Conservation (phyloP, 2,797 vertebrate species). For the Nannoperca obscura region DNA sequence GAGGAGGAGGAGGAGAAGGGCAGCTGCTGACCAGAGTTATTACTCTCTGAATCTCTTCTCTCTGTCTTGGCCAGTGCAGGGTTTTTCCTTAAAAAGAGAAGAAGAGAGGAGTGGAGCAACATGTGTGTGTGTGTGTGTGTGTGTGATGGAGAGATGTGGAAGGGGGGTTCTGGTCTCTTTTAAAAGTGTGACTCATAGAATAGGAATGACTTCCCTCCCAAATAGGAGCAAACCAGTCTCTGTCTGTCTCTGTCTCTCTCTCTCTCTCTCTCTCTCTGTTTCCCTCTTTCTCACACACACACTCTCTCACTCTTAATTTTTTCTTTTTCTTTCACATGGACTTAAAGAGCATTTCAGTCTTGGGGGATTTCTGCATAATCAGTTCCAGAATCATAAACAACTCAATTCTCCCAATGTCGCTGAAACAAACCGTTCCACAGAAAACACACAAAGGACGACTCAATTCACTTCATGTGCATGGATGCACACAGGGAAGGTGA, state of each 20-base stretch:
- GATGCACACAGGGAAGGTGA: background rate
- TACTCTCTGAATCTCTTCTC: slow-evolving; percentile 53
- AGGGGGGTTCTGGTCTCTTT: slow-evolving; percentile 74
- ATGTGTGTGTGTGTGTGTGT: slow-evolving; percentile 14
- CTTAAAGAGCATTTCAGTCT: slow-evolving; percentile 57
- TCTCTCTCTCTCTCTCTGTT: slow-evolving; percentile 6
- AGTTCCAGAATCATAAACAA: slow-evolving; percentile 66
- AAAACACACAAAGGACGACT: slow-evolving; percentile 4
- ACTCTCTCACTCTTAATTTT: slow-evolving; percentile 31
- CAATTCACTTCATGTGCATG: slow-evolving; percentile 14
- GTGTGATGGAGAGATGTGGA: slow-evolving; percentile 52
- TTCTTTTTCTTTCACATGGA: slow-evolving; percentile 67
- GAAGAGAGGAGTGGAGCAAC: slow-evolving; percentile 48
- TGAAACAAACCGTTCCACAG: slow-evolving; percentile 16
- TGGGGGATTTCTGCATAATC: slow-evolving; percentile 64
- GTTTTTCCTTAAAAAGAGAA: slow-evolving; percentile 83
- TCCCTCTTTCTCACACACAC: slow-evolving; percentile 27
- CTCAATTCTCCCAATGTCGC: slow-evolving; percentile 2
- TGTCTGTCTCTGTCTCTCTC: slow-evolving; percentile 18
- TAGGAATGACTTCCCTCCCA: slow-evolving; percentile 78
- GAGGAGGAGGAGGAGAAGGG: slow-evolving; percentile 20
- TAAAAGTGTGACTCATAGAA: slow-evolving; percentile 80
- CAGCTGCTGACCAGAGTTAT: slow-evolving; percentile 74
- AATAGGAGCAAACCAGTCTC: slow-evolving; percentile 65
- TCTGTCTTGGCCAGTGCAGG: slow-evolving; percentile 59